Base-by-base conservation (phyloP, 1,140 invertebrate genomes). In the Portunus trituberculatus region DNA sequence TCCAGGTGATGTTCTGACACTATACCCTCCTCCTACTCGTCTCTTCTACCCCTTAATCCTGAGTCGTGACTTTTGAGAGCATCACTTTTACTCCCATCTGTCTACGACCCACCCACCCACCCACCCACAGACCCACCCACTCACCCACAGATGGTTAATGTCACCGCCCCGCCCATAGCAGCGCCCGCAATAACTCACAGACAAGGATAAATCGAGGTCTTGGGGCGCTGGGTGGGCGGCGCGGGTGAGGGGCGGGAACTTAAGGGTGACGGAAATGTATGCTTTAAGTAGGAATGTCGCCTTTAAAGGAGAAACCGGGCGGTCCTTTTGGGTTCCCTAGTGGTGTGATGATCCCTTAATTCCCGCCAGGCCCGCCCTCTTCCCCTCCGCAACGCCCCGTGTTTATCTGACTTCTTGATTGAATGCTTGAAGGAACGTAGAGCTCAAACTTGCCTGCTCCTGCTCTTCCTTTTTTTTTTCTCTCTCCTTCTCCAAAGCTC, bases 341-440 rank as follows among this genome's bases (percentile, higher is more conserved):
- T n/a, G 67, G 67, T 76, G 67, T 76, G 67, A 76, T 76, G 67
- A 76, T 76, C 67, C 67, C 67, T 76, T 76, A 76, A 76, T 76
- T 76, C 67, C 8, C 67, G 6, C 6, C 20, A 25, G 6, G 12
- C 67, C 67, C 67, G 67, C 67, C 67, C 67, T n/a, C 67, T 25
- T 20, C 67, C 67, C n/a, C 20, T 76, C 7, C 67, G 6, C 67
- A 8, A 25, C 67, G 20, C 67, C 67, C n/a, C 67, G 20, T 76
- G n/a, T 76, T 76, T 76, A 76, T 76, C 67, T 76, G 67, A n/a
- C 67, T 76, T 76, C 6, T 7, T n/a, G 67, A 76, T n/a, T 76
- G 67, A 76, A 76, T 76, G 67, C 67, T 76, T 76, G 12, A n/a
- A 25, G n/a, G n/a, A n/a, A 76, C 67, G 52, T 59, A n/a, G 25